phyloP scores from a whole-genome alignment of 2,888 invertebrate species.

The Lamellibrachia satsuma region DNA sequence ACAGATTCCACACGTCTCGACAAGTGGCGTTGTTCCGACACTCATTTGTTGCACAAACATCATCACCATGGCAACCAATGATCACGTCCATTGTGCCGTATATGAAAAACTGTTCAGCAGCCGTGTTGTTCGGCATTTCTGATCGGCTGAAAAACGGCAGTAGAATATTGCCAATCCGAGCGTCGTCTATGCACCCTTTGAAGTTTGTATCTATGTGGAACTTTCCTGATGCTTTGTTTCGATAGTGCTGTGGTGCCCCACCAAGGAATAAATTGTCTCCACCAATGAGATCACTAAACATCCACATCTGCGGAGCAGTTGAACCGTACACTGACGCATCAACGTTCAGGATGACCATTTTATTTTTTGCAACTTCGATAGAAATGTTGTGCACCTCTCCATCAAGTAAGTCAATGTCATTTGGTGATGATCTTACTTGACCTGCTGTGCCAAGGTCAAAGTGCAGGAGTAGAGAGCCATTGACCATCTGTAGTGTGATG shows the following conservation, averaged over 20 bases:
- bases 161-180: slow-evolving; percentile 82
- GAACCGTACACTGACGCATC: neutral
- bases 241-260: slow-evolving; percentile 28
- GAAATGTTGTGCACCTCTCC: neutral
- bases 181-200: slow-evolving; percentile 88
- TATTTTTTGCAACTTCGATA: neutral
- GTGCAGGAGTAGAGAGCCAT: slow-evolving; percentile 40
- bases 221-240: neutral
- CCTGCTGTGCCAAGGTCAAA: neutral
- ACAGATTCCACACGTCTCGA: slow-evolving; percentile 51
- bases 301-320: neutral
- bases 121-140: slow-evolving; percentile 31
- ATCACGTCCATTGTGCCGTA: slow-evolving; percentile 13
- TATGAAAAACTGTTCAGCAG: slow-evolving; percentile 29
- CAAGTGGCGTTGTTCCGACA: slow-evolving; percentile 77
- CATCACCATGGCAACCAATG: slow-evolving; percentile 43
- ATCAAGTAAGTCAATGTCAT: neutral
- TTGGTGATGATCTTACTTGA: neutral
- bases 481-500: slow-evolving; percentile 45
- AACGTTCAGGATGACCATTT: neutral
- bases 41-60: slow-evolving; percentile 73
- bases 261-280: slow-evolving; percentile 35
- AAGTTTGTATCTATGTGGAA: slow-evolving; percentile 52
- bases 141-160: slow-evolving; percentile 76
- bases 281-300: slow-evolving; percentile 14